These are phyloP conservation scores for Eutolmus rufibarbis DNA, from an alignment of 2,888 invertebrate species.

Conservation along the genomic window DNA sequence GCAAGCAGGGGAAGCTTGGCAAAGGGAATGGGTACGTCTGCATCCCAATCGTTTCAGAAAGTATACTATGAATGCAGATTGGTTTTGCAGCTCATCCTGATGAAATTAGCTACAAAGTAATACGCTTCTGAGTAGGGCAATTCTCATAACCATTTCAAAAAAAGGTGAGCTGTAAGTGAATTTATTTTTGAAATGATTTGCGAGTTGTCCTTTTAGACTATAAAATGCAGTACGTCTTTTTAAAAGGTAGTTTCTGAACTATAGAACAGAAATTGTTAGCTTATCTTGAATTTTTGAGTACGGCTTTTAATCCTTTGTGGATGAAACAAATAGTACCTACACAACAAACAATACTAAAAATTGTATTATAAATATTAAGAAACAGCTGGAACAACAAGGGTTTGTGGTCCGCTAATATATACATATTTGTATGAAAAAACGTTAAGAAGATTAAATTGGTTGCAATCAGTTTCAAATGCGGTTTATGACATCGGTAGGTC, in stretches of 20 bases:
- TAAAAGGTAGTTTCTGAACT: background rate
- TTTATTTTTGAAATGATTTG: background rate
- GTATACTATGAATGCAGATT: background rate
- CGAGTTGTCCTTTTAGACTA: background rate
- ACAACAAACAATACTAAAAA: too few species aligned
- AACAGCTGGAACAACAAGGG: too few species aligned
- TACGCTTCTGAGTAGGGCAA: background rate
- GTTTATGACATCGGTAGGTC: too few species aligned
- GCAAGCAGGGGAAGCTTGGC: background rate
- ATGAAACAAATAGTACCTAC: too few species aligned
- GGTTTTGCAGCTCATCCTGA: background rate
- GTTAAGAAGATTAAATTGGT: too few species aligned
- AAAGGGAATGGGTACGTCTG: background rate
- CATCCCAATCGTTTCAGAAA: background rate
- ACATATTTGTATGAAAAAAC: too few species aligned
- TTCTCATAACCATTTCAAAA: background rate
- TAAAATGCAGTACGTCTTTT: background rate
- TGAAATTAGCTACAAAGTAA: background rate
- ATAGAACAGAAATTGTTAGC: too few species aligned
- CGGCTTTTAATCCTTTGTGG: too few species aligned
- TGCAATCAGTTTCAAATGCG: too few species aligned
- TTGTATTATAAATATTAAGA: too few species aligned
- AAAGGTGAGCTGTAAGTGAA: background rate
- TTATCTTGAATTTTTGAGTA: too few species aligned
- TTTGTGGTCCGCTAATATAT: too few species aligned